Evolutionary conservation across 2,113 vertebrate genomes (phyloP), one percentile per base, ranked within the genome.

Genomic region (Oncorhynchus masou): DNA sequence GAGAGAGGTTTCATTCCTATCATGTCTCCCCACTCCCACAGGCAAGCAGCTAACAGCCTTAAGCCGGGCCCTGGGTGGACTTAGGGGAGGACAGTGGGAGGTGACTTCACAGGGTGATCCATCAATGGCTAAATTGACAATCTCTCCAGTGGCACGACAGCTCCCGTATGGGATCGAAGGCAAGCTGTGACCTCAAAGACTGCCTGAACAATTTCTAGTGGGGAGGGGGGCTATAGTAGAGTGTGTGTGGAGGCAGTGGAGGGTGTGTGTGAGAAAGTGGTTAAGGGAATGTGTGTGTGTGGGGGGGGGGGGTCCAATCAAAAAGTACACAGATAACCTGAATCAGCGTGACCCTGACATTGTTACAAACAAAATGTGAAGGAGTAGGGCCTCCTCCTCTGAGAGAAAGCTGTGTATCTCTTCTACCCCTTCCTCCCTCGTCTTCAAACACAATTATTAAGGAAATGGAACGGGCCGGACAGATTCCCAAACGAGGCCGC

Each of bases 361-460:
- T 48, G 64, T 54, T 90, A 85, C 86, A 86, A 86, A 79, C 64
- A 75, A 68, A 75, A 45, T 11, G 39, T 11, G 39, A 2, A 45
- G 39, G 39, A 12, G 39, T 11, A 45, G 39, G 2, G 39, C 83
- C 74, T 74, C 71, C 1, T 31, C 70, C 64, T 48, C 79, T 72
- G 77, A 88, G 81, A 22, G 59, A 62, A 22, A 62, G 19, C 49
- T 5, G 24, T 66, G 25, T 62, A 19, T 27, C 27, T 68, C 66
- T 31, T 24, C 13, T 24, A 22, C 25, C 19, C 71, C 51, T 80
- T 69, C 75, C 74, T 25, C 74, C 81, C 81, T 85, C 83, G 51
- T 68, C 86, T 85, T 86, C 86, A 81, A 87, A 83, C 69, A 88
- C 90, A 85, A 88, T 91, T 88, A 92, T 91, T 88, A 86, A 89